Evolutionary conservation across 2,113 vertebrate species (phyloP).

Genomic region (Arothron firmamentum): DNA sequence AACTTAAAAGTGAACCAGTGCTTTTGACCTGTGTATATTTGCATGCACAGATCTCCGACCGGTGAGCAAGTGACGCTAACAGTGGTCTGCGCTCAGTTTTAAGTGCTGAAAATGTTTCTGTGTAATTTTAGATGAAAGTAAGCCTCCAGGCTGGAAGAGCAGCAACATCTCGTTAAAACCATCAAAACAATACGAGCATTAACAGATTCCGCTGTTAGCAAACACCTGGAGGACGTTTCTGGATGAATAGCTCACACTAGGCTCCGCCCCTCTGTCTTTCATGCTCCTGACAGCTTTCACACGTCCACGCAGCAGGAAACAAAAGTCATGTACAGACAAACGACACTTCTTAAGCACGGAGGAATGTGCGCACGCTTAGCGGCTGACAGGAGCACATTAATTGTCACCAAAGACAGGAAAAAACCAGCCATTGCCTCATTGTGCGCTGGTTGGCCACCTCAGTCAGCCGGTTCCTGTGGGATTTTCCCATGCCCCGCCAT

Average conservation of each 20-base stretch:
- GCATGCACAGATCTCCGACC: too few species aligned
- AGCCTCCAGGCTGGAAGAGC: conserved; percentile 12
- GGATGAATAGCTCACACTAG: conserved; percentile 42
- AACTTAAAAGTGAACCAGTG: too few species aligned
- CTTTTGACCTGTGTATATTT: too few species aligned
- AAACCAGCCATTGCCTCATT: conserved; percentile 63
- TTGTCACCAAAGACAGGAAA: conserved; percentile 48
- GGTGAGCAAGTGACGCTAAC: too few species aligned
- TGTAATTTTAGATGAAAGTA: conserved; percentile 1
- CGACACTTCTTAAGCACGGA: conserved; percentile 46
- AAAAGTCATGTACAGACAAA: conserved; percentile 62
- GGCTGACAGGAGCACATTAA: conserved; percentile 66
- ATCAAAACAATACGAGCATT: conserved; percentile 28
- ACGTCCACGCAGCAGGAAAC: conserved; percentile 36
- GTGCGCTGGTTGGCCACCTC: conserved; percentile 66
- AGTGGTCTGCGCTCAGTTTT: too few species aligned
- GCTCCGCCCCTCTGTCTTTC: conserved; percentile 39
- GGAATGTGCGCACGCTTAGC: conserved; percentile 67
- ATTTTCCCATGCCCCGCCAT: conserved; percentile 80
- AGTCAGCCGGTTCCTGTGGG: conserved; percentile 54
- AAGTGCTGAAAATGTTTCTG: too few species aligned
- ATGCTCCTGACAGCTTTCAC: conserved; percentile 49
- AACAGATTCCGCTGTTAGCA: conserved; percentile 20
- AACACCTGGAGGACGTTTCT: conserved; percentile 52
- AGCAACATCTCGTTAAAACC: conserved; percentile 41